Conservation (phyloP, 2,113 vertebrate species). For the Erpornis zantholeuca region DNA sequence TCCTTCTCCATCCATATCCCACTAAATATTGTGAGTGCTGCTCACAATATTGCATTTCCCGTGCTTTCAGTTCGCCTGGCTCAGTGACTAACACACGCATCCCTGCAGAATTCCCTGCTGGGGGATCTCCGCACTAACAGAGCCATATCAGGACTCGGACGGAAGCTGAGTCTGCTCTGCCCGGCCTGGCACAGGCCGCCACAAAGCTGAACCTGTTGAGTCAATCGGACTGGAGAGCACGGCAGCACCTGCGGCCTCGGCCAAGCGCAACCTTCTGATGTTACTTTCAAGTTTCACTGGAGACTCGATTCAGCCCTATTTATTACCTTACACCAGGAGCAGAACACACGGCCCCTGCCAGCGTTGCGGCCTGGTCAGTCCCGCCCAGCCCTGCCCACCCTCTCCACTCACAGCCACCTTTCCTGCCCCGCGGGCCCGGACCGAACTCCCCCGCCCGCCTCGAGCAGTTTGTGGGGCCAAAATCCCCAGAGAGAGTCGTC, state of each 20-base stretch:
- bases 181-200: accelerated
- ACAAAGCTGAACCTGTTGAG: accelerated
- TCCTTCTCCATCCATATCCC: neutral
- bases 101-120: neutral
- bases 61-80: neutral
- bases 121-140: neutral
- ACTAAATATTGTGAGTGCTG: neutral
- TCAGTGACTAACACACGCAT: neutral
- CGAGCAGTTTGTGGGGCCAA: accelerated
- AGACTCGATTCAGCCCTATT: accelerated
- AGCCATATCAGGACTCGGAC: accelerated
- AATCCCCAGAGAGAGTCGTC: accelerated
- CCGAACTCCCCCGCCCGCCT: accelerated
- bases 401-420: accelerated
- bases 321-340: accelerated
- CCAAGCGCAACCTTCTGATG: accelerated
- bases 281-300: accelerated
- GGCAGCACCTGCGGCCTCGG: neutral
- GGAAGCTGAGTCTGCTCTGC: neutral
- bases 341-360: accelerated
- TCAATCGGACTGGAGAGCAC: accelerated
- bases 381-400: accelerated
- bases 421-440: accelerated
- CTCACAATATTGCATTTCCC: accelerated
- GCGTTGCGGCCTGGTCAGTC: neutral